These are phyloP conservation scores for Scaptomyza polygonia DNA, from an alignment of 2,888 invertebrate species.

Conservation along the genomic window DNA sequence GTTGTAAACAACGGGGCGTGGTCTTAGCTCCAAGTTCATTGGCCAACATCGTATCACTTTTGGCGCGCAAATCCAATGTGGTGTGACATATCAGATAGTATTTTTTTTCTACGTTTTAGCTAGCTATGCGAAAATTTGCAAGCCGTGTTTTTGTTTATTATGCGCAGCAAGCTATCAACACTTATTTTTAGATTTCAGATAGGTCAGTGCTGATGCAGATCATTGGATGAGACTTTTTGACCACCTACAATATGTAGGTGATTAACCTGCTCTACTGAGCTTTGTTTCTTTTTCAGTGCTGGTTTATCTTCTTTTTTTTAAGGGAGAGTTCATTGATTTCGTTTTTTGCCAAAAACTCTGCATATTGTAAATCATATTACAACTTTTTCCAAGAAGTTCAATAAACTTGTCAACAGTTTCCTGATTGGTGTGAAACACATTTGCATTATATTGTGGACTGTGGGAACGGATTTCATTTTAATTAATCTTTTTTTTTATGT, in stretches of 20 bases:
- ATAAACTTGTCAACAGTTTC: conserved; percentile 49
- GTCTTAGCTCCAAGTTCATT: conserved; percentile 53
- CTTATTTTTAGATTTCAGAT: conserved; percentile 59
- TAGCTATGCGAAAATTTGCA: conserved; percentile 40
- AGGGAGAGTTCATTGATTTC: conserved; percentile 58
- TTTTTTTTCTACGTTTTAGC: conserved; percentile 19
- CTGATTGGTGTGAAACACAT: conserved; percentile 34
- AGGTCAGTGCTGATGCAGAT: conserved; percentile 63
- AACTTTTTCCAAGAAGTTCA: conserved; percentile 62
- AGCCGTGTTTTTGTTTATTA: conserved; percentile 47
- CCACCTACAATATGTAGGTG: conserved; percentile 28
- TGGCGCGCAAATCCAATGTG: conserved; percentile 62
- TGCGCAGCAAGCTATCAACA: conserved; percentile 51
- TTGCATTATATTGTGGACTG: conserved; percentile 24
- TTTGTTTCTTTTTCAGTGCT: not conserved
- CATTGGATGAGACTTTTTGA: conserved; percentile 27
- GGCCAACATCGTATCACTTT: conserved; percentile 58
- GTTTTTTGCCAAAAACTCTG: conserved; percentile 16
- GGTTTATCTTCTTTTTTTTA: not conserved
- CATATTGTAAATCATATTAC: conserved; percentile 50
- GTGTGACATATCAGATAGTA: conserved; percentile 35
- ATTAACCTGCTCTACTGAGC: conserved; percentile 27
- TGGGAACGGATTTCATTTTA: conserved; percentile 30
- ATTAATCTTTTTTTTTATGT: not conserved
- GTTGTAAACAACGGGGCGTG: conserved; percentile 26